Evolutionary conservation across 1,140 invertebrate genomes (phyloP).

Genomic region (Scaptodrosophila lebanonensis): DNA sequence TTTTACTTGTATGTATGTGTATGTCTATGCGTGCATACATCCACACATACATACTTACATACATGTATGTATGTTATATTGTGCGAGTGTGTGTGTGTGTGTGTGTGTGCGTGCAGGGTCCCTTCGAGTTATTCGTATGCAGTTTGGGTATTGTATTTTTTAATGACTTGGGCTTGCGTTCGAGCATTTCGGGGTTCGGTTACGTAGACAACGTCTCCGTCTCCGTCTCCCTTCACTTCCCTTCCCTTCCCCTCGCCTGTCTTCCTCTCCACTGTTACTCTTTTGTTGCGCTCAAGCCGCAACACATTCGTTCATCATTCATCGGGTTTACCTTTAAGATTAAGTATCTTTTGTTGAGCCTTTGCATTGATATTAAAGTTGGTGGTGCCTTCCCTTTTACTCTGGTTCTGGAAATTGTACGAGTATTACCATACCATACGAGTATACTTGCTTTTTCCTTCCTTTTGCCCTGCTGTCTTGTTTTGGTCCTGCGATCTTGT

Average conservation of each 20-base stretch:
- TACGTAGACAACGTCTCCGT: no score
- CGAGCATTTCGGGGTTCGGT: slow-evolving; percentile 19
- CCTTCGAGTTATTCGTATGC: slow-evolving; percentile 69
- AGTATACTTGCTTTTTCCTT: slow-evolving; percentile 47
- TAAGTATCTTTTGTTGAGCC: slow-evolving; percentile 62
- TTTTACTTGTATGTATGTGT: slow-evolving; percentile 36
- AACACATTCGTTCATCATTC: slow-evolving; percentile 65
- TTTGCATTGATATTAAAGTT: slow-evolving; percentile 52
- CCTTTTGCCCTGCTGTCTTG: slow-evolving; percentile 32
- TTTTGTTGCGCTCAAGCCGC: slow-evolving; percentile 55
- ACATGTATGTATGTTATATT: slow-evolving; percentile 4
- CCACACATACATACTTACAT: background rate
- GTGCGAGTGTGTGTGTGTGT: slow-evolving; percentile 17
- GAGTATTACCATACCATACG: slow-evolving; percentile 30
- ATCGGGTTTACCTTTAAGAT: slow-evolving; percentile 71
- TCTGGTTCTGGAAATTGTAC: background rate
- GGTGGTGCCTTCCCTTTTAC: slow-evolving; percentile 34
- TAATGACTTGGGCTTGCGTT: slow-evolving; percentile 74
- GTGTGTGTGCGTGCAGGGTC: slow-evolving; percentile 27
- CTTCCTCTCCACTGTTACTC: no score
- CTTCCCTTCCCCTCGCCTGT: background rate
- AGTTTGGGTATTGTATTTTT: slow-evolving; percentile 74
- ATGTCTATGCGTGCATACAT: slow-evolving; percentile 20
- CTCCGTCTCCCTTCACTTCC: no score
- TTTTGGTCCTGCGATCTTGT: slow-evolving; percentile 11